Percentiles rank a stretch among this genome's conserved stretches.
These are phyloP conservation scores for Riparia riparia DNA, from an alignment of 2,113 vertebrate genomes.

Conservation along the genomic window DNA sequence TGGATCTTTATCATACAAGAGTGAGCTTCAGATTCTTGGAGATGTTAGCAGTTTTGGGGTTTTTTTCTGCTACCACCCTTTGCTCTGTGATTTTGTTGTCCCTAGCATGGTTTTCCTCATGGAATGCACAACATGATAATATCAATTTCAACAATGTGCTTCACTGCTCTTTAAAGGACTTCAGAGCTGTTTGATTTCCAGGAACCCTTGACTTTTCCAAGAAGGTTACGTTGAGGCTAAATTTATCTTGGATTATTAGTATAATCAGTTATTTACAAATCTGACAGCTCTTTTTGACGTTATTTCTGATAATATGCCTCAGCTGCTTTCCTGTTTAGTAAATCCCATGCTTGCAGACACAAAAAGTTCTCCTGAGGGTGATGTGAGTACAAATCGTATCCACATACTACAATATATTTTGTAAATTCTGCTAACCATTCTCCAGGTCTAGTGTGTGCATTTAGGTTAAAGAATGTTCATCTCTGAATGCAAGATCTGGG, in stretches of 20 bases:
- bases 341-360: neutral
- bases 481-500: neutral
- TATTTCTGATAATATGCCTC: neutral
- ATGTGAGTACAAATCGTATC: neutral
- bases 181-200: neutral
- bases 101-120: neutral
- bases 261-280: conserved; percentile 21
- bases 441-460: neutral
- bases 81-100: neutral
- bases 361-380: neutral
- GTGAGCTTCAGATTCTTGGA: neutral
- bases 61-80: neutral
- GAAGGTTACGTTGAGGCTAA: neutral
- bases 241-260: neutral
- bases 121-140: neutral
- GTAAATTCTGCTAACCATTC: neutral
- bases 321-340: conserved; percentile 5
- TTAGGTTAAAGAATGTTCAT: neutral
- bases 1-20: neutral
- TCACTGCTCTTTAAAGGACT: neutral
- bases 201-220: neutral
- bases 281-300: conserved; percentile 8
- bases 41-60: neutral
- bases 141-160: neutral
- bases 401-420: neutral